Evolutionary conservation across 2,797 vertebrate genomes (phyloP), one percentile per base, ranked within the genome.

Genomic region (Eupleurogrammus muticus): DNA sequence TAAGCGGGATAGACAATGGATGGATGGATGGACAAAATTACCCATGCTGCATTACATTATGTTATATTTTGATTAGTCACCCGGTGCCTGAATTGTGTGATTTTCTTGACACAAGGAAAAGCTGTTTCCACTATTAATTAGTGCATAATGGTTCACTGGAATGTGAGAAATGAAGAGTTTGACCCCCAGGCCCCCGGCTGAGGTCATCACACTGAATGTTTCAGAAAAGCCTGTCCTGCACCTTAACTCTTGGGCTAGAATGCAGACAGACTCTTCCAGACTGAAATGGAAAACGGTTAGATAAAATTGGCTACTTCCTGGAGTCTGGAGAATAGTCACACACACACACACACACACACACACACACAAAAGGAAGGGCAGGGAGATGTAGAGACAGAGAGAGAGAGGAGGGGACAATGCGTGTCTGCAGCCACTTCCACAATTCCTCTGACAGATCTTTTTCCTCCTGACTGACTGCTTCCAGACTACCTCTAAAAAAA

Each of bases 401-500:
- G 13, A 19, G 24, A 20, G 36, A 32, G 73, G 75, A 62, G 79
- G 79, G 77, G 60, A 47, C 59, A 66, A 4, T 51, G 46, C 64
- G 63, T 2, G 62, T 75, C 67, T 79, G 72, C 70, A 77, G 77
- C 68, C 75, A 77, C 81, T 76, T 82, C 80, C 82, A 83, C 79
- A 58, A 55, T 63, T 64, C 67, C 62, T 60, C 44, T 81, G 68
- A 79, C 81, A 75, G 74, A 76, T 59, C 70, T 72, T 75, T 79
- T 62, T 72, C 72, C 73, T 28, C 28, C 28, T 28, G 28, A 28
- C 71, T 68, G 84, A 77, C 70, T 90, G 74, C 87, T 90, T 89
- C 90, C 92, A 93, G 92, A 91, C 90, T 78, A 74, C 80, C 84
- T 84, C 86, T 28, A 28, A 28, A 28, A n/a, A n/a, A n/a, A n/a